phyloP scores from a whole-genome alignment of 2,113 vertebrate species.

The Lynx canadensis region DNA sequence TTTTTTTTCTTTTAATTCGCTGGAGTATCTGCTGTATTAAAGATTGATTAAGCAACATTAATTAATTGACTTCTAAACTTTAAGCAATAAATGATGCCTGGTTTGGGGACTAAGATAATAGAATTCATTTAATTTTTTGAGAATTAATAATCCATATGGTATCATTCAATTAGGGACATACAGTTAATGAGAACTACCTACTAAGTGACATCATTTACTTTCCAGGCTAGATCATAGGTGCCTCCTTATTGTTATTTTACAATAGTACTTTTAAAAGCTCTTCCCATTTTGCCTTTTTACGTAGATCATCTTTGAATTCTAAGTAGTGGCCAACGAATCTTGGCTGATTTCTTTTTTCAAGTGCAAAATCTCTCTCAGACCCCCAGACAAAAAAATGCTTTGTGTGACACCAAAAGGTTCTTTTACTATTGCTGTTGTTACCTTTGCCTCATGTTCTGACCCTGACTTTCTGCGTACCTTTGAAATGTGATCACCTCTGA shows the following conservation, averaged over 20 bases:
- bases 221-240: background rate
- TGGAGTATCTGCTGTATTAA: background rate
- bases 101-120: background rate
- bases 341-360: background rate
- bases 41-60: background rate
- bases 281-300: background rate
- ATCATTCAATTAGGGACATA: background rate
- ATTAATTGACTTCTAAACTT: background rate
- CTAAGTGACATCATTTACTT: background rate
- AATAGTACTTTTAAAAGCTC: background rate
- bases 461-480: conserved; percentile 10
- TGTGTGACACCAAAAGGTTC: background rate
- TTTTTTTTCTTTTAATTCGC: background rate
- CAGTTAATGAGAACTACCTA: background rate
- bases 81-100: conserved; percentile 35
- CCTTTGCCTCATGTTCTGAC: background rate
- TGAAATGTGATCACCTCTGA: conserved; percentile 47
- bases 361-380: background rate
- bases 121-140: conserved; percentile 13
- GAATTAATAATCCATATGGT: background rate
- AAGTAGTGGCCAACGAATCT: background rate
- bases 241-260: background rate
- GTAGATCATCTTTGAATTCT: background rate
- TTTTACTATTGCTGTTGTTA: background rate
- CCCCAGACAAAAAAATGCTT: background rate